Percentiles rank a stretch among this genome's conserved stretches.
phyloP scores from a whole-genome alignment of 2,113 vertebrate genomes.

The Clarias magur region DNA sequence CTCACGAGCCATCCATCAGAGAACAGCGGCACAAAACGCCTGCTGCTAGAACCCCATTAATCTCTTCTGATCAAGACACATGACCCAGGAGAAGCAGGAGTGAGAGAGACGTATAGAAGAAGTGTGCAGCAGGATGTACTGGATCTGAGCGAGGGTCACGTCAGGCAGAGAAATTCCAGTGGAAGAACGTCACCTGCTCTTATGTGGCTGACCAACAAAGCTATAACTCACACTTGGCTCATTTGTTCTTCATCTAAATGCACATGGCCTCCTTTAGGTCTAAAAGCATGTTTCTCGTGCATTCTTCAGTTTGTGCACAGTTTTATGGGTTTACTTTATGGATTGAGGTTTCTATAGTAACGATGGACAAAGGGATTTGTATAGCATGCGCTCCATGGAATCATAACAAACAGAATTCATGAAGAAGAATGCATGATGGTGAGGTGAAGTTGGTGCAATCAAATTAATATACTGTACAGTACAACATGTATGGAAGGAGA shows the following conservation, averaged over 20 bases:
- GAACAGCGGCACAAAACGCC: neutral
- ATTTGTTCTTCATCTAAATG: conserved; percentile 41
- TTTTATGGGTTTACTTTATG: neutral
- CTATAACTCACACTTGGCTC: conserved; percentile 36
- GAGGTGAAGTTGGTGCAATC: neutral
- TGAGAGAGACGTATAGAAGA: conserved; percentile 12
- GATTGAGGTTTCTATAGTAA: neutral
- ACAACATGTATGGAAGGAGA: neutral
- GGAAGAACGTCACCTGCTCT: neutral
- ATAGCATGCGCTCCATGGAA: neutral
- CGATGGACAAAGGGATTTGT: neutral
- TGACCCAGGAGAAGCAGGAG: neutral
- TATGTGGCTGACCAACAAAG: conserved; percentile 23
- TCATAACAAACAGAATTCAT: neutral
- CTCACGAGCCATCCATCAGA: conserved; percentile 34
- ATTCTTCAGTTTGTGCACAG: neutral
- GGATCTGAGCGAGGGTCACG: conserved; percentile 18
- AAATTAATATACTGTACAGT: neutral
- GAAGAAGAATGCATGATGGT: neutral
- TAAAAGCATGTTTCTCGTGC: neutral
- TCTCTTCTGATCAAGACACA: conserved; percentile 43
- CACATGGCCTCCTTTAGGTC: conserved; percentile 16
- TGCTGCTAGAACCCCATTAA: conserved; percentile 38
- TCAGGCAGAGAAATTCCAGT: conserved; percentile 23
- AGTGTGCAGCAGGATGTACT: conserved; percentile 10